phyloP scores from a whole-genome alignment of 2,888 invertebrate genomes.

The Malthinus flaveolus region DNA sequence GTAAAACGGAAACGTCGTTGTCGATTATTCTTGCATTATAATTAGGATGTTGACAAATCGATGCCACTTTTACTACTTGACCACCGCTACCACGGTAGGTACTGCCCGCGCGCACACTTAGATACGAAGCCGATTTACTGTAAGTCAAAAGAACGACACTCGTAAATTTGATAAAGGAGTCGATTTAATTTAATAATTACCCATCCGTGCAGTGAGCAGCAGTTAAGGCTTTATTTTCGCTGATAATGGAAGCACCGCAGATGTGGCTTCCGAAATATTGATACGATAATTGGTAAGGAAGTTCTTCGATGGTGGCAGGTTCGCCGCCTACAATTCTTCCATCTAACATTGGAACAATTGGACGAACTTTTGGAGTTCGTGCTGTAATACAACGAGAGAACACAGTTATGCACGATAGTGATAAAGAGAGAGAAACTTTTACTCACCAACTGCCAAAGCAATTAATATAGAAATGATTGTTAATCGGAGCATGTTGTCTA shows the following conservation, averaged over 20 bases:
- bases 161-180: too few species aligned
- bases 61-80: constrained; percentile 6
- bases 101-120: constrained; percentile 7
- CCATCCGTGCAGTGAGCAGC: background rate
- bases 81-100: constrained; percentile 17
- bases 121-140: background rate
- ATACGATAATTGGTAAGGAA: background rate
- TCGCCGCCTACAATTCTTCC: constrained; percentile 49
- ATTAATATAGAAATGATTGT: too few species aligned
- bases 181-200: too few species aligned
- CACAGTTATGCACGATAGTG: too few species aligned
- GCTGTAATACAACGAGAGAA: background rate
- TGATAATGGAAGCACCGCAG: background rate
- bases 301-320: constrained; percentile 42
- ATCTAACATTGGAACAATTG: constrained; percentile 7
- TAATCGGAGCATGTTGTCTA: too few species aligned
- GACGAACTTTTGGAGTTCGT: background rate
- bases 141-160: background rate
- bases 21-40: background rate
- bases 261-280: background rate
- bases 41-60: background rate
- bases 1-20: background rate
- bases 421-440: too few species aligned
- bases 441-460: too few species aligned
- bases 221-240: background rate